Base-by-base conservation (phyloP, 2,113 vertebrate species). In the Platichthys flesus region DNA sequence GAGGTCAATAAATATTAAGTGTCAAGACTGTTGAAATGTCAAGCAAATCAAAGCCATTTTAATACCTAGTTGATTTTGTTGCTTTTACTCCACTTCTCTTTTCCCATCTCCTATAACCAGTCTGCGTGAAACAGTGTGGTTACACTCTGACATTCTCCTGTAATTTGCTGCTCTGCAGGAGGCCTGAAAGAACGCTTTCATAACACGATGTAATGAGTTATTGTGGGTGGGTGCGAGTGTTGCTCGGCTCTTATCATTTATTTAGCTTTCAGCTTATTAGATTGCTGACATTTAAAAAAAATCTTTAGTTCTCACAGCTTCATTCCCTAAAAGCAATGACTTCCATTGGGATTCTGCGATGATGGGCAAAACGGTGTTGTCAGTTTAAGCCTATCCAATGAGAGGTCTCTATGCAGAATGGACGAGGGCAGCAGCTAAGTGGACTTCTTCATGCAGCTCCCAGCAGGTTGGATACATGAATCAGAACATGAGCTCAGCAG, bases 81-180 rank as follows among this genome's bases (percentile, higher is more conserved):
- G 31, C 6, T 31, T 54, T 54, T n/a, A n/a, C 2, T n/a, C 18
- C 51, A 10, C 51, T 21, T 65, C 31, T 49, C 60, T 90, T 88
- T 87, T 87, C 84, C 81, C 68, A 86, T 91, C 80, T 92, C 6
- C 51, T 58, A 72, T 65, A 77, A 64, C n/a, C 56, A 35, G 84
- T 90, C 78, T 88, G 57, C 74, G 64, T 56, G 45, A 16, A 88
- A 88, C 87, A 83, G 79, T 85, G 87, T 89, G 90, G 93, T 59
- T 70, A 64, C 90, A 90, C 76, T 87, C 83, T 83, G 89, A 92
- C 79, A 89, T 90, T 94, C 93, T 86, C 76, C 85, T 90, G 93
- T 85, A 79, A 86, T 89, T 90, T 81, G 12, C 81, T 86, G 78
- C 93, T 91, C 86, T 55, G 60, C 91, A 83, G 81, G 85, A 88